Percentiles rank a stretch among this genome's conserved stretches.
Evolutionary conservation across 2,888 invertebrate species (phyloP).

Genomic region (Trachelus troglodyta): DNA sequence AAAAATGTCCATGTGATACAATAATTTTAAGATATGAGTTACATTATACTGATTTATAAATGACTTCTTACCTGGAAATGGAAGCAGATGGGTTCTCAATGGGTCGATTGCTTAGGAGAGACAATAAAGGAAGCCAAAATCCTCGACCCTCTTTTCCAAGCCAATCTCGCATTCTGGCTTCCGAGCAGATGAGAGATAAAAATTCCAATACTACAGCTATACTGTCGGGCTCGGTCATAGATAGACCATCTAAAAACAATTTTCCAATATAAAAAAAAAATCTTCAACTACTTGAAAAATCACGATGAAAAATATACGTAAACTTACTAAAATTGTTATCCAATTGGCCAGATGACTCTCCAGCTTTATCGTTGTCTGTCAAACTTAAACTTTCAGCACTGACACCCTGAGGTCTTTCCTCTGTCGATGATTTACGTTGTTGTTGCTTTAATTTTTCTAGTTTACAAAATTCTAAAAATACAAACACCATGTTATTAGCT

Average conservation of each 20-base stretch:
- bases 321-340: conserved; percentile 37
- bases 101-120: conserved; percentile 77
- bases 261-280: conserved; percentile 5
- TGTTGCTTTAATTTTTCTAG: conserved; percentile 41
- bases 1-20: neutral
- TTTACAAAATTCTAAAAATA: conserved; percentile 52
- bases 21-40: neutral
- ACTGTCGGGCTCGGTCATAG: conserved; percentile 71
- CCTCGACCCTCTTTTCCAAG: conserved; percentile 82
- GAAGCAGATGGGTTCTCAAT: conserved; percentile 61
- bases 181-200: conserved; percentile 83
- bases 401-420: conserved; percentile 34
- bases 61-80: conserved; percentile 46
- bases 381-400: conserved; percentile 41
- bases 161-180: conserved; percentile 88
- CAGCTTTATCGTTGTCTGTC: conserved; percentile 69
- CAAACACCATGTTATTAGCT: neutral
- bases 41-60: neutral
- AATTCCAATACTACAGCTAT: conserved; percentile 81
- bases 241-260: conserved; percentile 48
- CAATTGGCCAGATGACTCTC: conserved; percentile 40
- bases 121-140: conserved; percentile 89
- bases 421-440: conserved; percentile 34
- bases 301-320: neutral
- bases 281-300: neutral